Evolutionary conservation across 1,140 invertebrate genomes (phyloP), one percentile per base, ranked within the genome.

Genomic region (Brachionus calyciflorus): DNA sequence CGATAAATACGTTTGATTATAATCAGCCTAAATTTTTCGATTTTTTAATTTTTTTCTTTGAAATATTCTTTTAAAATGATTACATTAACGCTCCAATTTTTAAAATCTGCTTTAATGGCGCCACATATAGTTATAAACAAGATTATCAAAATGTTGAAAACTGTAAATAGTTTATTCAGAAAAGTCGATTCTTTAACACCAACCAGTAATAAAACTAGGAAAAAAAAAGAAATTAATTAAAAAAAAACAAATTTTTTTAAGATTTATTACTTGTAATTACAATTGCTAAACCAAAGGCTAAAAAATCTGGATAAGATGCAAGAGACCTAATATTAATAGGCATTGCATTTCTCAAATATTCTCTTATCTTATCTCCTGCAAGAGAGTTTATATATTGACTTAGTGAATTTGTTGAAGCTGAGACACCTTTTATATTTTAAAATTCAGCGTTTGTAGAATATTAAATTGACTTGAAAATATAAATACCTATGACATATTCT

Each of bases 401-500:
- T 26, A 77, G n/a, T 46, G 69, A 33, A 19, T 63, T 46, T 30
- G 46, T 28, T 48, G 46, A 37, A 17, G 21, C 17, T 48, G 53
- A 57, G 7, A 49, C 77, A 44, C 60, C 53, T 77, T 44, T 40
- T 44, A 17, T 60, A 33, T 24, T n/a, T n/a, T 30, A 19, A 24
- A 24, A 57, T 49, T 14, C 17, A 33, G 3, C 14, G 21, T 3
- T 30, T 40, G 26, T n/a, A 30, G 2, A 68, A 21, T 21, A 49
- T 49, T 24, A 24, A 33, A 6, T 40, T n/a, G n/a, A n/a, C n/a
- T n/a, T 33, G 55, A 9, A 12, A 49, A 28, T n/a, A 44, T 9
- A n/a, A 76, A 77, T 77, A 90, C 91, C 91, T 78, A 93, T 91
- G 89, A 93, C 91, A 80, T 94, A 91, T 83, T 94, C 92, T 63